A percentile compares a stretch with the other conserved stretches of the same genome.
These are phyloP conservation scores for Samia ricini DNA, from an alignment of 1,140 invertebrate genomes.

Conservation along the genomic window DNA sequence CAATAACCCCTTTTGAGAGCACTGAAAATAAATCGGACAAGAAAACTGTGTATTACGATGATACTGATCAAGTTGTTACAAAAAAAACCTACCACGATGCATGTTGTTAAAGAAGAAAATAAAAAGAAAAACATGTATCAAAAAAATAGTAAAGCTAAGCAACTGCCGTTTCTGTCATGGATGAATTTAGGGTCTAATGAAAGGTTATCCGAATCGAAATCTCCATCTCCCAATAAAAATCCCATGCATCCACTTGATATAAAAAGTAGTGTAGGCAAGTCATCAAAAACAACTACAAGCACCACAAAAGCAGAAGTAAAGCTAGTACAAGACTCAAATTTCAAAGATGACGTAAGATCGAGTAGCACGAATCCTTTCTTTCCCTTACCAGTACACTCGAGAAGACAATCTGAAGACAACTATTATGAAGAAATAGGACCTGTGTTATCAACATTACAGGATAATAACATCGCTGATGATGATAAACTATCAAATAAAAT, in stretches of 20 bases:
- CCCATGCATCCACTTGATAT: constrained; percentile 10
- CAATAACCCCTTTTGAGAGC: constrained; percentile 12
- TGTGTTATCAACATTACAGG: constrained; percentile 15
- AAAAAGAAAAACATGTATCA: constrained; percentile 55
- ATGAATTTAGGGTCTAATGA: constrained; percentile 43
- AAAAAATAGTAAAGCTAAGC: constrained; percentile 54
- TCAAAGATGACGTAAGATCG: constrained; percentile 14
- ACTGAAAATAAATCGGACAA: constrained; percentile 28
- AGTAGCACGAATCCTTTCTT: constrained; percentile 32
- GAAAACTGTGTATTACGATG: constrained; percentile 63
- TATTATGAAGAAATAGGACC: constrained; percentile 72
- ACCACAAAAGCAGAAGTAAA: constrained; percentile 35
- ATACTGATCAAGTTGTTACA: constrained; percentile 56
- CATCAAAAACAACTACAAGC: constrained; percentile 56
- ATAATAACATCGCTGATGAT: constrained; percentile 59
- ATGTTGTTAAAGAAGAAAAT: constrained; percentile 21
- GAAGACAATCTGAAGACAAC: constrained; percentile 51
- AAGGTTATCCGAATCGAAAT: constrained; percentile 33
- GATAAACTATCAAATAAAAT: constrained; percentile 55
- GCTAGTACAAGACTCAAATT: constrained; percentile 18
- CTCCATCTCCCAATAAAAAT: constrained; percentile 28
- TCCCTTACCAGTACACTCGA: constrained; percentile 17
- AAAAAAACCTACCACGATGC: constrained; percentile 20
- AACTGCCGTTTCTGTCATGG: constrained; percentile 45
- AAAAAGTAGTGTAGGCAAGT: constrained; percentile 38